These are phyloP conservation scores for Caenorhabditis panamensis DNA, from an alignment of 2,888 invertebrate species.

Conservation along the genomic window DNA sequence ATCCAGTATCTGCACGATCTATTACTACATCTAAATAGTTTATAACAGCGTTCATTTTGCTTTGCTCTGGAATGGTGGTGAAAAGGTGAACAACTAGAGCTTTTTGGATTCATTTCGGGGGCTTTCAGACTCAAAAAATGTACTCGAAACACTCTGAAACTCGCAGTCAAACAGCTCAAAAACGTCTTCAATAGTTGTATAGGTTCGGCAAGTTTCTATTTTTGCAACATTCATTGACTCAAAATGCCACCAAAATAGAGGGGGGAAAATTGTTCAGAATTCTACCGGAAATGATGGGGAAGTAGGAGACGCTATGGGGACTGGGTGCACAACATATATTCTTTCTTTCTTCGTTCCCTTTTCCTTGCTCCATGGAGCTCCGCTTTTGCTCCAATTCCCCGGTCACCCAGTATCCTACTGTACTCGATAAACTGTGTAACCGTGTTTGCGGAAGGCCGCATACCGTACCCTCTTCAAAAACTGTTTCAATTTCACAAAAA, in stretches of 20 bases:
- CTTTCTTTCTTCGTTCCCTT: conserved; percentile 14
- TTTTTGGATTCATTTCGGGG: background rate
- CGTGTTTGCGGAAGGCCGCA: background rate
- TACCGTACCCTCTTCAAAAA: background rate
- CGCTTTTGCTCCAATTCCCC: too few relatives aligned
- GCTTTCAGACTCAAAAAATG: conserved; percentile 37
- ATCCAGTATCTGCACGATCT: conserved; percentile 18
- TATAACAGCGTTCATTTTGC: conserved; percentile 29
- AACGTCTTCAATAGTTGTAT: conserved; percentile 1
- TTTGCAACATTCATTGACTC: conserved; percentile 12
- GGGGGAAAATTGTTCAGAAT: conserved; percentile 41
- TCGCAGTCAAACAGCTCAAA: conserved; percentile 19
- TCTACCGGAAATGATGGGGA: conserved; percentile 30
- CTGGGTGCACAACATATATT: conserved; percentile 26
- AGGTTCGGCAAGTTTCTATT: conserved; percentile 35
- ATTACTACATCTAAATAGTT: conserved; percentile 17
- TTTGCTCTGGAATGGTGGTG: conserved; percentile 28
- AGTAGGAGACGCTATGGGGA: background rate
- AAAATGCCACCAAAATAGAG: background rate
- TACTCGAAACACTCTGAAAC: conserved; percentile 23
- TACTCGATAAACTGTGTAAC: background rate
- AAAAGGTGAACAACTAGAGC: background rate
- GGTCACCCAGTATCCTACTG: background rate
- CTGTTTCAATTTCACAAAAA: background rate
- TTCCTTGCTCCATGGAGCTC: background rate